phyloP scores from a whole-genome alignment of 1,140 invertebrate genomes.

The Aphaenogaster floridana region DNA sequence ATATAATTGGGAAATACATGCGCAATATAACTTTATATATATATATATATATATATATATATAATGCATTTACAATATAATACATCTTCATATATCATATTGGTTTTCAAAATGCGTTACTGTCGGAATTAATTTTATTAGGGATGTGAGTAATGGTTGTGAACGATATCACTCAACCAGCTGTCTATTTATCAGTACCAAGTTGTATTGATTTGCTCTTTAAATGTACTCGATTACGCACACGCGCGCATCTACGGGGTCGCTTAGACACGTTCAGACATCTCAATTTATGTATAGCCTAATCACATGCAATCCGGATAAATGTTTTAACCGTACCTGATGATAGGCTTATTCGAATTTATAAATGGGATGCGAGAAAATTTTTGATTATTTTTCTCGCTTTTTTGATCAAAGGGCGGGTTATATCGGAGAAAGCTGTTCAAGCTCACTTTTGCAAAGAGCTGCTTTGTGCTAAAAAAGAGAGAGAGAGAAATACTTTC shows the following conservation, averaged over 20 bases:
- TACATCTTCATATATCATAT: neutral
- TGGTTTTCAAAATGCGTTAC: neutral
- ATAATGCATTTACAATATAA: neutral
- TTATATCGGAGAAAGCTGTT: neutral
- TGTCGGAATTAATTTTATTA: constrained; percentile 3
- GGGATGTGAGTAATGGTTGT: neutral
- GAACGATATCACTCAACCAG: neutral
- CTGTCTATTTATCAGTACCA: constrained; percentile 34
- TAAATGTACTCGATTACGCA: constrained; percentile 39
- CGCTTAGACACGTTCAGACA: neutral
- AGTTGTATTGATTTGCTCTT: constrained; percentile 67
- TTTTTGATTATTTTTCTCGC: constrained; percentile 35
- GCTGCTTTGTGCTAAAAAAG: neutral
- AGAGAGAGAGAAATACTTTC: neutral
- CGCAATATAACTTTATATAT: neutral
- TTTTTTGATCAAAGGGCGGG: constrained; percentile 43
- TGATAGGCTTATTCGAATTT: constrained; percentile 4
- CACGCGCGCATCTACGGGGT: neutral
- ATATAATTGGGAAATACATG: neutral
- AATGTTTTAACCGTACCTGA: neutral
- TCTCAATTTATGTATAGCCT: neutral
- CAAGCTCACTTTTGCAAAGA: neutral
- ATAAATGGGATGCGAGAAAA: neutral
- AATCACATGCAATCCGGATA: neutral
- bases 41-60: neutral